Conservation (phyloP, 2,888 invertebrate genomes). For the Cheilosia scutellata region DNA sequence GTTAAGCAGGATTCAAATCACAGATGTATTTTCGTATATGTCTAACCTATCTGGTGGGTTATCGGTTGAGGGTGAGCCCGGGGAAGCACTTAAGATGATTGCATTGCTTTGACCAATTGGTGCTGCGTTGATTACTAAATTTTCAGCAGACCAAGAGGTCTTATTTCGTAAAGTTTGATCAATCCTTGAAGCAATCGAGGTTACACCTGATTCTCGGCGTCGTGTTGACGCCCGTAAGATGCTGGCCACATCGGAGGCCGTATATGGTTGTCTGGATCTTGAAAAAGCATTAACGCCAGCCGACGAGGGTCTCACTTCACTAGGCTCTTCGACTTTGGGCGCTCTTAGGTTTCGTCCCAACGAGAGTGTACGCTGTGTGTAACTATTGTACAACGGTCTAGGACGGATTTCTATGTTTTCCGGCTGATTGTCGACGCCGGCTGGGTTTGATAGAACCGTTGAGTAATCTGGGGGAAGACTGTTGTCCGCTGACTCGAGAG, state of each 20-base stretch:
- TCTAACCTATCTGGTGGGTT: conserved; percentile 70
- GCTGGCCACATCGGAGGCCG: conserved; percentile 82
- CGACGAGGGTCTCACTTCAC: conserved; percentile 61
- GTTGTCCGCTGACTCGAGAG: conserved; percentile 65
- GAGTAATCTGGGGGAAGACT: conserved; percentile 81
- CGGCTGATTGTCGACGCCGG: conserved; percentile 66
- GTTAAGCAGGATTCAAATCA: conserved; percentile 80
- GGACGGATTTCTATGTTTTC: conserved; percentile 79
- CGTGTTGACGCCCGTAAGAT: conserved; percentile 81
- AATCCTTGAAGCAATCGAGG: conserved; percentile 71
- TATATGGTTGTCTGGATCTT: conserved; percentile 77
- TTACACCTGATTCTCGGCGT: conserved; percentile 73
- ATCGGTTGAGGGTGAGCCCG: conserved; percentile 42
- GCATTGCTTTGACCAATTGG: conserved; percentile 81
- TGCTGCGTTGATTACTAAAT: conserved; percentile 82
- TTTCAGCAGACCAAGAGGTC: conserved; percentile 81
- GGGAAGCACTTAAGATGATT: conserved; percentile 75
- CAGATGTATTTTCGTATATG: conserved; percentile 81
- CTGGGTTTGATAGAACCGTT: conserved; percentile 77
- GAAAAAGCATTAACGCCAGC: conserved; percentile 52
- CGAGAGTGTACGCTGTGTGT: conserved; percentile 79
- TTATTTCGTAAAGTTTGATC: conserved; percentile 70
- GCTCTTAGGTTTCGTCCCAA: conserved; percentile 78
- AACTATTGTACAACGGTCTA: conserved; percentile 76
- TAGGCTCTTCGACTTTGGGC: conserved; percentile 59